Conservation (phyloP, 2,888 invertebrate genomes). For the Amphiduros pacificus region DNA sequence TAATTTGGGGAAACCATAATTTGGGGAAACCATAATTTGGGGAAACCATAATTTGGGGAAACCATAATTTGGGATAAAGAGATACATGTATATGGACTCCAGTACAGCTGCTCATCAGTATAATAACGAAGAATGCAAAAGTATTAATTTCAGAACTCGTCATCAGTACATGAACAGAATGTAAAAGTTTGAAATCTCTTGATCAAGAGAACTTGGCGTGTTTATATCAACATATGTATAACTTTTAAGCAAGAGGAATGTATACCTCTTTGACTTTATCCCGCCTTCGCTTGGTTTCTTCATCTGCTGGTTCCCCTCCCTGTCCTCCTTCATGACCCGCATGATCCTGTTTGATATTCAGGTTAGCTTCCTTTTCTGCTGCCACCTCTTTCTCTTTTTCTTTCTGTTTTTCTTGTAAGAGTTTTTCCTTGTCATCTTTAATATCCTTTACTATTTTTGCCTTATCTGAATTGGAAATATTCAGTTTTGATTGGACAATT, state of each 20-base stretch:
- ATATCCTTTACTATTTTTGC: conserved; percentile 13
- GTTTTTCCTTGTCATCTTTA: conserved; percentile 15
- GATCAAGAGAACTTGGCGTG: no score
- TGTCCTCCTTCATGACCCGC: conserved; percentile 9
- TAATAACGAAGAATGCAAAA: no score
- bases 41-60: no score
- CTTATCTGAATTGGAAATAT: conserved; percentile 14
- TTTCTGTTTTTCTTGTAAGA: conserved; percentile 7
- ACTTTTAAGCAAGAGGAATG: background rate
- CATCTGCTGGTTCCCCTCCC: conserved; percentile 8
- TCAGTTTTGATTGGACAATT: conserved; percentile 1
- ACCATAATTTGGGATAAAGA: no score
- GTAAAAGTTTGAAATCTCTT: no score
- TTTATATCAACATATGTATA: no score
- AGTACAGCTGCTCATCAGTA: no score
- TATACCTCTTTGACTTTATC: conserved; percentile 27
- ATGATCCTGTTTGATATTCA: conserved; percentile 17
- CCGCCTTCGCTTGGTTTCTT: conserved; percentile 13
- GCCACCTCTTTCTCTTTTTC: conserved; percentile 16
- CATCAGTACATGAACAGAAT: no score
- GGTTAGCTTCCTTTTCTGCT: conserved; percentile 1
- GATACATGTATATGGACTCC: no score
- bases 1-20: no score
- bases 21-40: no score
- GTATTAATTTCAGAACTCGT: no score